Evolutionary conservation across 2,113 vertebrate species (phyloP), one percentile per base, ranked within the genome.

Genomic region (Peromyscus californicus): DNA sequence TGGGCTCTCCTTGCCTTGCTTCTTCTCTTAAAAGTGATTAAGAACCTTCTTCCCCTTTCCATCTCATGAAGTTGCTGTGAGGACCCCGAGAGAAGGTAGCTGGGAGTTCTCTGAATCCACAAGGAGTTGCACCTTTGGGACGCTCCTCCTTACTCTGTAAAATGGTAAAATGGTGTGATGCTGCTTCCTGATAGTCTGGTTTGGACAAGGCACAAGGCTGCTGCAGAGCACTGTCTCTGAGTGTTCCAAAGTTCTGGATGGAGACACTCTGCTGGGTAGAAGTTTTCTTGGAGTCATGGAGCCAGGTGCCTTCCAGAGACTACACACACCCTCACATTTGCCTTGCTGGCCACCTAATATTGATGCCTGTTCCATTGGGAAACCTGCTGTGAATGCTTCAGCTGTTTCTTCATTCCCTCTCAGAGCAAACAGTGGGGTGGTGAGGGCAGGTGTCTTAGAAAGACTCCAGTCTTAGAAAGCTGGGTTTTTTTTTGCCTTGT

Each of bases 311-410:
- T 96, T 67, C 10, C 42, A 24, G 13, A 21, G 39, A 82, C 86
- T 54, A 6, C 54, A 48, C 39, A 61, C 48, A 42, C 42, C 26
- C 80, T 79, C 67, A 48, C 31, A 88, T 96, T 98, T 89, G 72
- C 1, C 74, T 31, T 48, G 21, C 36, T 89, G 84, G 39, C 96
- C 92, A n/a, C 93, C 95, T 86, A 97, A 82, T 97, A 94, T 96
- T 89, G 54, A 96, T 97, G 92, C 88, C 78, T 93, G 89, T 90
- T 33, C 65, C 90, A 80, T 78, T 78, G 85, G 86, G 1, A 31
- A 72, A 94, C 86, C 85, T 78, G n/a, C 78, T 79, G 42, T 84
- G 95, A 54, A 54, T 15, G 13, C 54, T 54, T 54, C 45, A 79
- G 76, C 51, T 12, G 11, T 79, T 74, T 88, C 91, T 76, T 93